Percentiles rank a stretch among this genome's conserved stretches.
Conservation (phyloP, 2,888 invertebrate species). For the Gryllus longicercus region DNA sequence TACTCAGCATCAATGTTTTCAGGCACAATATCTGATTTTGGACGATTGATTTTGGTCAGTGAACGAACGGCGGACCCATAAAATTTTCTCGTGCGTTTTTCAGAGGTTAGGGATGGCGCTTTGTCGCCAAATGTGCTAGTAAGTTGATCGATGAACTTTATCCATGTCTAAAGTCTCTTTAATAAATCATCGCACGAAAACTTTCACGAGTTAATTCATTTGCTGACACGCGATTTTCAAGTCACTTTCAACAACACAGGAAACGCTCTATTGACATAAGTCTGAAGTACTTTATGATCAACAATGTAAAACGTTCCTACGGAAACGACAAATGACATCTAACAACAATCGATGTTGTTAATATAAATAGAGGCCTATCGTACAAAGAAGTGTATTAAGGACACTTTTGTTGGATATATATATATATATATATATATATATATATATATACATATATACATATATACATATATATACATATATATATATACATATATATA, state of each 20-base stretch:
- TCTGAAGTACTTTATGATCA: background rate
- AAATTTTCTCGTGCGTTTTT: background rate
- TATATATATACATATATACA: too few relatives aligned
- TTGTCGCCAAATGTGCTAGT: background rate
- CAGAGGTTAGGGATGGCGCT: background rate
- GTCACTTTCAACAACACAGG: background rate
- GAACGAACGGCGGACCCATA: slow-evolving; percentile 28
- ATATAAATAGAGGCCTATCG: background rate
- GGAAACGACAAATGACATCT: background rate
- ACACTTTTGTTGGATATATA: too few relatives aligned
- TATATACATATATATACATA: too few relatives aligned
- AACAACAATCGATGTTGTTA: background rate
- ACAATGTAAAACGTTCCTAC: background rate
- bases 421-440: too few relatives aligned
- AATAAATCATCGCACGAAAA: slow-evolving; percentile 18
- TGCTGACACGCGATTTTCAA: background rate
- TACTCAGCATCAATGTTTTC: slow-evolving; percentile 41
- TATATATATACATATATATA: too few relatives aligned
- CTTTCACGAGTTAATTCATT: slow-evolving; percentile 12
- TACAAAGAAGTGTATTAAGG: too few relatives aligned
- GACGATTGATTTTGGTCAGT: slow-evolving; percentile 33
- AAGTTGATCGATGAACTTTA: slow-evolving; percentile 12
- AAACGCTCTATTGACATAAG: background rate
- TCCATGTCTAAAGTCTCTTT: background rate
- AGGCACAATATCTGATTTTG: slow-evolving; percentile 38